Evolutionary conservation across 2,888 invertebrate genomes (phyloP), one percentile per base, ranked within the genome.

Genomic region (Hydropsyche betteni): DNA sequence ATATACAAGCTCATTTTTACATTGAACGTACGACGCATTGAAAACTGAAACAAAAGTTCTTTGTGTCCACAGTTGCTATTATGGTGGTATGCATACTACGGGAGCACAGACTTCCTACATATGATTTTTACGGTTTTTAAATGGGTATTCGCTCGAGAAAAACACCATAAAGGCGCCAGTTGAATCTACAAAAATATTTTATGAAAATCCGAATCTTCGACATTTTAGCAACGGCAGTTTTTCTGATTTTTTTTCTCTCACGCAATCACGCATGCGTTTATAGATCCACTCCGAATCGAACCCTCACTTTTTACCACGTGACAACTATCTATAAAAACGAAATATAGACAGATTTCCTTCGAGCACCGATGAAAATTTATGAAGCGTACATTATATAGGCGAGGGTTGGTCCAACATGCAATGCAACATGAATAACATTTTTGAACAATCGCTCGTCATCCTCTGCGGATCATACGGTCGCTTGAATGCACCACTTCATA

Each of bases 301-400:
- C 44, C 44, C 44, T 44, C 10, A 10, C 44, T 10, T 44, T 24
- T 44, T 44, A 44, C 44, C 44, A 44, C 44, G 44, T 44, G 44
- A 44, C 44, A 44, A 44, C 44, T 44, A 44, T 44, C 44, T 10
- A 44, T 44, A 44, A 44, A 44, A 10, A 10, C 64, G 36, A 24
- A 6, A 36, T 64, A 10, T 44, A 44, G 44, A 34, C 36, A n/a
- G 34, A 33, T 64, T 64, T 64, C 36, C 64, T 33, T 64, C 34
- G 64, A 64, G 64, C 24, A 34, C 64, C 64, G 64, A 64, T 64
- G 64, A 64, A 64, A 64, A 64, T 64, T 64, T 64, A 64, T 64
- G 64, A 33, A 34, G 64, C 64, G 64, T 36, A 34, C 64, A 34
- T 34, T 64, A 34, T 64, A 24, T 58, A 4, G 44, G 44, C 44